These are phyloP conservation scores for Drosophila biarmipes DNA, from an alignment of 1,140 invertebrate genomes.

Conservation along the genomic window DNA sequence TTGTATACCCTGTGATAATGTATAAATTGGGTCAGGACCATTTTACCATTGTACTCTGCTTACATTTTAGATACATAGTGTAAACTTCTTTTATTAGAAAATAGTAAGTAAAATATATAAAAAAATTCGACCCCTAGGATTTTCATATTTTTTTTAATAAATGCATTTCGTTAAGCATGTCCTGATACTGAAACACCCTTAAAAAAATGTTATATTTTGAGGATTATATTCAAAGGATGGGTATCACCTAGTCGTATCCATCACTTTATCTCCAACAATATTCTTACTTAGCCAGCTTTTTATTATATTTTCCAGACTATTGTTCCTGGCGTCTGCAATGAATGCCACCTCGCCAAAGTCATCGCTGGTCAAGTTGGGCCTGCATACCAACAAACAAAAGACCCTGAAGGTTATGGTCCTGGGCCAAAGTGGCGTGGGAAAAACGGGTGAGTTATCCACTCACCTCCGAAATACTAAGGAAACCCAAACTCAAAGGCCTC, in stretches of 20 bases:
- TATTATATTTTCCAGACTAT: conserved; percentile 40
- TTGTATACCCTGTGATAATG: not conserved
- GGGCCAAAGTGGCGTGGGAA: conserved; percentile 91
- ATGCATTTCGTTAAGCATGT: too few relatives aligned
- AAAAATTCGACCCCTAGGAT: too few relatives aligned
- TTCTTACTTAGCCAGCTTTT: not conserved
- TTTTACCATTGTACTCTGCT: too few relatives aligned
- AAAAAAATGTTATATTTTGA: not conserved
- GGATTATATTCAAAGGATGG: not conserved
- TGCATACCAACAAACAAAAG: conserved; percentile 86
- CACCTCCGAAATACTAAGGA: not conserved
- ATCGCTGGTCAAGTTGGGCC: conserved; percentile 87
- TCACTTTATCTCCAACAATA: not conserved
- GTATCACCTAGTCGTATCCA: not conserved
- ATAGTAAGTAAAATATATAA: too few relatives aligned
- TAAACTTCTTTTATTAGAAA: too few relatives aligned
- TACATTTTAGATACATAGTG: too few relatives aligned
- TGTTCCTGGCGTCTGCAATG: conserved; percentile 67
- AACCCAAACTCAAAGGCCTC: conserved; percentile 11
- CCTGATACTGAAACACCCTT: too few relatives aligned
- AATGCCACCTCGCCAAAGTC: conserved; percentile 87
- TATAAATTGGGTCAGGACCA: too few relatives aligned
- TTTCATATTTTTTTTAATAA: too few relatives aligned
- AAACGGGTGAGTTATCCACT: conserved; percentile 87
- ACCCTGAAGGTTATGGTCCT: conserved; percentile 90